phyloP scores from a whole-genome alignment of 2,888 invertebrate genomes.

The Thysanoteuthis rhombus region DNA sequence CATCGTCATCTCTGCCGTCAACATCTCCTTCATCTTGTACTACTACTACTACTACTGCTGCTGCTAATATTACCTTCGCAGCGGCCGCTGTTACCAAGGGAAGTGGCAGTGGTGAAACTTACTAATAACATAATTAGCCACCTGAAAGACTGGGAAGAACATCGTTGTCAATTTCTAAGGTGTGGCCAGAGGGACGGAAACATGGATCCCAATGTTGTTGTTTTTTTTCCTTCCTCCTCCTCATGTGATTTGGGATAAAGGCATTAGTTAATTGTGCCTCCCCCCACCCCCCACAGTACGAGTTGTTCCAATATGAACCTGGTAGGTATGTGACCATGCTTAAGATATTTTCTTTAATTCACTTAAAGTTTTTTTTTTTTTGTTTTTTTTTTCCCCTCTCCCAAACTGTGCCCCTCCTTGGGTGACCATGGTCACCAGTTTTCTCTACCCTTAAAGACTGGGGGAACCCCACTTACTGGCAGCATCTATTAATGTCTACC shows the following conservation, averaged over 20 bases:
- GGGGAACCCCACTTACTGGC: neutral
- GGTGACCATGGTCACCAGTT: neutral
- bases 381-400: neutral
- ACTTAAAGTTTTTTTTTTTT: neutral
- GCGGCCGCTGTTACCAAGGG: neutral
- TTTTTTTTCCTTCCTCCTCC: constrained; percentile 12
- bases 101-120: constrained; percentile 12
- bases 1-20: neutral
- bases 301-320: constrained; percentile 12
- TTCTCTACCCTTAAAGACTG: neutral
- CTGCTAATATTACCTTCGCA: neutral
- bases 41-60: neutral
- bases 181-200: constrained; percentile 12
- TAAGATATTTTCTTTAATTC: no score
- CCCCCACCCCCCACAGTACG: neutral
- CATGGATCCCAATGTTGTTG: constrained; percentile 12
- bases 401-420: neutral
- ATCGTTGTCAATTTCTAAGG: neutral
- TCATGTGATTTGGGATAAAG: constrained; percentile 12
- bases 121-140: neutral
- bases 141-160: neutral
- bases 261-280: neutral
- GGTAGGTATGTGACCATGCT: constrained; percentile 12
- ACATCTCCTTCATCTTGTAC: neutral
- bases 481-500: neutral